Evolutionary conservation across 2,797 vertebrate genomes (phyloP).

Genomic region (Sebastes baramenuke): DNA sequence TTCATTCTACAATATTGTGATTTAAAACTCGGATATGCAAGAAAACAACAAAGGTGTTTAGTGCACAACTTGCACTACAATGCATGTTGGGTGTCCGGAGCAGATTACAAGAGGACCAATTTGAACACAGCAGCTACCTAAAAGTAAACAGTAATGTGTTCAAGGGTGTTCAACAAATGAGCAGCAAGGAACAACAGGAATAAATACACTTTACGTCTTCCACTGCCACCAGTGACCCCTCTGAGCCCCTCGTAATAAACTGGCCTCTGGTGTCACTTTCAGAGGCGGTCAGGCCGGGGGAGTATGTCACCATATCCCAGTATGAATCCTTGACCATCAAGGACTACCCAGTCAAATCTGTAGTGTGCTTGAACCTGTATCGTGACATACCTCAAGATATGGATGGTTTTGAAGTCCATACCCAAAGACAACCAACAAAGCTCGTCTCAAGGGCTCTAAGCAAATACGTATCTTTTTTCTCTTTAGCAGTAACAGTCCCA

Average conservation of each 20-base stretch:
- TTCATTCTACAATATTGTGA: not conserved
- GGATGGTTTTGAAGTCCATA: not conserved
- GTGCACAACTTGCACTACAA: not conserved
- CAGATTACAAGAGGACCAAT: not conserved
- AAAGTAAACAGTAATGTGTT: not conserved
- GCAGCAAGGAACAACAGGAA: not conserved
- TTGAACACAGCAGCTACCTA: not conserved
- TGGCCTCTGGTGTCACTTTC: not conserved
- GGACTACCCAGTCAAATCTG: not conserved
- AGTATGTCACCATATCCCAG: not conserved
- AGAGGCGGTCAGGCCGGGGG: no score
- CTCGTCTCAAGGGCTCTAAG: not conserved
- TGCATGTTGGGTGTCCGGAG: not conserved
- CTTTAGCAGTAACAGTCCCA: not conserved
- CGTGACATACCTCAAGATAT: not conserved
- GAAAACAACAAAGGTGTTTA: not conserved
- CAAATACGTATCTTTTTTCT: not conserved
- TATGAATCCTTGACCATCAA: not conserved
- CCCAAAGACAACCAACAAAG: not conserved
- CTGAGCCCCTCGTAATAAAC: not conserved
- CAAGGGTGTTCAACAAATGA: not conserved
- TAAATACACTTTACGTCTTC: not conserved
- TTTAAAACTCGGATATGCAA: not conserved
- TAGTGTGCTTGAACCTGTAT: not conserved
- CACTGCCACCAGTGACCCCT: not conserved